phyloP scores from a whole-genome alignment of 1,140 invertebrate genomes.

The Drosophila cardini region DNA sequence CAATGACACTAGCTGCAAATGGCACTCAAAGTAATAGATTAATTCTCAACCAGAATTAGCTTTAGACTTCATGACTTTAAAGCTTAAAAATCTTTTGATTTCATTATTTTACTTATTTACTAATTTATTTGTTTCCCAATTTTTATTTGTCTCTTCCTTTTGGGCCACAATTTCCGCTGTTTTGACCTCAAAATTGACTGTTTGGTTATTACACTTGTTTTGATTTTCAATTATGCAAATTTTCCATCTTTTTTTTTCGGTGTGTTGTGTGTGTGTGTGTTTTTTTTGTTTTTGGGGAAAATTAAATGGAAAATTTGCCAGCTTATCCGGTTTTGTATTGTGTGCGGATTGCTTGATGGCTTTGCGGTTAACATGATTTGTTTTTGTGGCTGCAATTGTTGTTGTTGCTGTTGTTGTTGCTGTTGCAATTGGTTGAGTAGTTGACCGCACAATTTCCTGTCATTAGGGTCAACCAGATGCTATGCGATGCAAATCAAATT shows the following conservation, averaged over 20 bases:
- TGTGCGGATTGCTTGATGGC: conserved; percentile 60
- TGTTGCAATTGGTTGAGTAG: conserved; percentile 32
- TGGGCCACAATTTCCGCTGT: conserved; percentile 2
- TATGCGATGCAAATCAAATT: conserved; percentile 57
- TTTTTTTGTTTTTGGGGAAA: conserved; percentile 43
- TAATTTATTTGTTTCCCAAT: too few relatives aligned
- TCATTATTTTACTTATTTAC: too few relatives aligned
- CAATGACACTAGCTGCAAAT: conserved; percentile 38
- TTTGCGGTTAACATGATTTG: conserved; percentile 79
- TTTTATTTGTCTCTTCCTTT: too few relatives aligned
- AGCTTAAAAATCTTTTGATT: neutral
- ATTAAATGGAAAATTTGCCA: conserved; percentile 50
- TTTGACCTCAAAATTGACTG: conserved; percentile 13
- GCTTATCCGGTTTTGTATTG: conserved; percentile 17
- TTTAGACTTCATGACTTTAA: too few relatives aligned
- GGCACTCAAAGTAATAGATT: conserved; percentile 2
- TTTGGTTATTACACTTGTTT: conserved; percentile 23
- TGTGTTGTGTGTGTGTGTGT: conserved; percentile 19
- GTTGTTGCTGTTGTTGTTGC: conserved; percentile 23
- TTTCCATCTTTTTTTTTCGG: conserved; percentile 9
- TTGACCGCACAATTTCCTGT: conserved; percentile 80
- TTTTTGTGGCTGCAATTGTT: conserved; percentile 64
- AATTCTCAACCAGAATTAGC: neutral
- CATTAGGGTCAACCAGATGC: conserved; percentile 74
- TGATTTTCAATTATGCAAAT: conserved; percentile 67